Evolutionary conservation across 2,113 vertebrate genomes (phyloP).

Genomic region (Mionectes macconnelli): DNA sequence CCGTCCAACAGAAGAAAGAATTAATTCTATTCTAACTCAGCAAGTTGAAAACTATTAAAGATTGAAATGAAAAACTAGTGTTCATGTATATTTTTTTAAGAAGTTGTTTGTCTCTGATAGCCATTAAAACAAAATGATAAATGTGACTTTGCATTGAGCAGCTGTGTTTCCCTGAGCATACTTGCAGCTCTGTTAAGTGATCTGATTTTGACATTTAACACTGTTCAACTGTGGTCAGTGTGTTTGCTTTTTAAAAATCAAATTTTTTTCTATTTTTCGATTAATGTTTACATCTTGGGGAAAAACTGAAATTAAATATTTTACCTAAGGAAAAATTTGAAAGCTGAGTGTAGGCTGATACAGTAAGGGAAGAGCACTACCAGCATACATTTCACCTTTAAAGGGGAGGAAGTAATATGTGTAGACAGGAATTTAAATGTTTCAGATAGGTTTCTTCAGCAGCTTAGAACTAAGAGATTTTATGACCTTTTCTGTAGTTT

Average conservation of each 20-base stretch:
- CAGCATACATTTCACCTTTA: background rate
- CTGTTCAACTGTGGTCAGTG: background rate
- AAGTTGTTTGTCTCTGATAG: background rate
- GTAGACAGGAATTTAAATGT: background rate
- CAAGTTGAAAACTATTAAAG: background rate
- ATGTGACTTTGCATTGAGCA: background rate
- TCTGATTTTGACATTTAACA: background rate
- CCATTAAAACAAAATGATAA: background rate
- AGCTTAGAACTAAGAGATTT: background rate
- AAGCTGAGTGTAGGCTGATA: background rate
- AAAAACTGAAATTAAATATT: background rate
- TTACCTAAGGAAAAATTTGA: background rate
- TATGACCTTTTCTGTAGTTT: background rate
- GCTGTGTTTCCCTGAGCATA: background rate
- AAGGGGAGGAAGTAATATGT: background rate
- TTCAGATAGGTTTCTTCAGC: background rate
- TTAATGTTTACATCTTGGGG: background rate
- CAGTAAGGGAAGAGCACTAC: rapidly evolving
- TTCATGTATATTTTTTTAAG: background rate
- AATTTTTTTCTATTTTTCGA: background rate
- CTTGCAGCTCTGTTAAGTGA: background rate
- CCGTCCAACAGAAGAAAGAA: background rate
- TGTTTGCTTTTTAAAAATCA: background rate
- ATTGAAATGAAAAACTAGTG: background rate
- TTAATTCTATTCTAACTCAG: background rate